Base-by-base conservation (phyloP, 2,113 vertebrate species). In the Ciconia stormi region DNA sequence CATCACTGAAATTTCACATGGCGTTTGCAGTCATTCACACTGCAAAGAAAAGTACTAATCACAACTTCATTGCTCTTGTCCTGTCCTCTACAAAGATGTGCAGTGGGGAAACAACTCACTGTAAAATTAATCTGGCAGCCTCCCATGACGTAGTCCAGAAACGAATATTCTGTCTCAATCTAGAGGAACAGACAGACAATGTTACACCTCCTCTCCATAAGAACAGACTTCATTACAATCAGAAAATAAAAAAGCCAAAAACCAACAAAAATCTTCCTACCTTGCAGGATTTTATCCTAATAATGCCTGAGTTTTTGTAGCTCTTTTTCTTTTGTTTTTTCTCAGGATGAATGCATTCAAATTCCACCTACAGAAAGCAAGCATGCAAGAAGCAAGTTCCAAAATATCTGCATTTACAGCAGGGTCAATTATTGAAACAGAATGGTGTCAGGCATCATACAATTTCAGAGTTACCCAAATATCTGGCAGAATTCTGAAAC, bases 261-360 rank as follows among this genome's bases (percentile, higher is more conserved):
- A 6, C 0, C 40, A 27, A 30, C 3, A 29, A 85, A 91, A 85
- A 55, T 20, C 42, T 72, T 90, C 72, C 50, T 95, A 99, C 99
- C 98, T 98, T 98, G 96, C 99, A 99, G 69, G 89, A 98, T 94
- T 99, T 99, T 82, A 99, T 95, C 79, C 89, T 97, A 58, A 99
- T 84, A 61, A 98, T 98, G 47, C 99, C 99, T 46, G 99, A 99
- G 96, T 99, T 99, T 97, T 98, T 99, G 93, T 99, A 99, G 97
- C 93, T 99, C 96, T 99, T 99, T 97, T 99, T 99, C 95, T 99
- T 99, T 97, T 99, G 98, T 94, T 99, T 99, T 89, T 99, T 99
- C 81, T 99, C 99, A 13, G 99, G 98, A 91, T 99, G 98, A 96
- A 99, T 97, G 89, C 99, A 99, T 82, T 99, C 99, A 95, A 99